Conservation (phyloP, 1,140 invertebrate species). For the Aphidius gifuensis region DNA sequence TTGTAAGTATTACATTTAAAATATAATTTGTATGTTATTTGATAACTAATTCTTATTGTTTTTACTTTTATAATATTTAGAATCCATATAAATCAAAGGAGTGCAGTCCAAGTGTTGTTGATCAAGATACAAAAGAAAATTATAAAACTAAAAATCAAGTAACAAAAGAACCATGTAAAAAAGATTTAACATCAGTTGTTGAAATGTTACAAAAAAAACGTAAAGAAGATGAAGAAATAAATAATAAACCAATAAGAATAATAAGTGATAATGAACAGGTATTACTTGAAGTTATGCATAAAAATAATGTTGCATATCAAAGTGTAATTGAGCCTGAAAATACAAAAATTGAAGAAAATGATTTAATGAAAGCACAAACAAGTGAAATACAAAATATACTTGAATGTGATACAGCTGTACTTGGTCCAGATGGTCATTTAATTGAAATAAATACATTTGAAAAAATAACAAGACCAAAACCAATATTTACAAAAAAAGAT, state of each 20-base stretch:
- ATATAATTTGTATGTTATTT: background rate
- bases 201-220: constrained; percentile 47
- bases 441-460: constrained; percentile 29
- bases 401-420: constrained; percentile 54
- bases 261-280: constrained; percentile 31
- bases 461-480: constrained; percentile 21
- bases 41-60: constrained; percentile 6
- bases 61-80: constrained; percentile 5
- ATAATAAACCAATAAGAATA: constrained; percentile 15
- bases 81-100: background rate
- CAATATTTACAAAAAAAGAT: background rate
- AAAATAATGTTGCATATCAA: constrained; percentile 56
- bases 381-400: constrained; percentile 57
- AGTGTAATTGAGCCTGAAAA: constrained; percentile 33
- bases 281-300: constrained; percentile 54
- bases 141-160: constrained; percentile 40
- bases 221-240: constrained; percentile 33
- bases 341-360: constrained; percentile 32
- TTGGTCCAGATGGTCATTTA: constrained; percentile 62
- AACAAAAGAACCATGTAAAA: constrained; percentile 40
- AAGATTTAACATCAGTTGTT: constrained; percentile 60
- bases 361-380: constrained; percentile 55
- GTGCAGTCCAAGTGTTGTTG: background rate
- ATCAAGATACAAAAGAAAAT: constrained; percentile 27
- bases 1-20: constrained; percentile 53